Percentiles rank a stretch among this genome's conserved stretches.
Evolutionary conservation across 2,888 invertebrate genomes (phyloP).

Genomic region (Agonopterix alstromeriana): DNA sequence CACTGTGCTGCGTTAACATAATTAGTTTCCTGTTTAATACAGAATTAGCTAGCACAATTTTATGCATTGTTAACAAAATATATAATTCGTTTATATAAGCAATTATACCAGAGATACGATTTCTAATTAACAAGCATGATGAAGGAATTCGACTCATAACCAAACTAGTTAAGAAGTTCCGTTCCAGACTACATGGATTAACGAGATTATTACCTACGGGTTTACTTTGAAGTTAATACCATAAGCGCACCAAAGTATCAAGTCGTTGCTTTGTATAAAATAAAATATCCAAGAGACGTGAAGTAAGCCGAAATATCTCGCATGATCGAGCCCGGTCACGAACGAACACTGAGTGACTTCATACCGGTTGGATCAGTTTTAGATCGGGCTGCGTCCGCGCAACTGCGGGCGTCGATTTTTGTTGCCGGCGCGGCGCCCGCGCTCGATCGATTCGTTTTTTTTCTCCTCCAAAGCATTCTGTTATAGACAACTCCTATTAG

Average conservation of each 20-base stretch:
- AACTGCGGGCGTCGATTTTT: constrained; percentile 25
- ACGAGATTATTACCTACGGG: neutral
- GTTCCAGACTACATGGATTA: too few species aligned
- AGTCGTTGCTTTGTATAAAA: neutral
- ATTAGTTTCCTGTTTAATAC: too few species aligned
- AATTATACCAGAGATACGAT: too few species aligned
- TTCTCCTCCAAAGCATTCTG: constrained; percentile 25
- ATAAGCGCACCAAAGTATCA: neutral
- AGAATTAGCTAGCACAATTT: too few species aligned
- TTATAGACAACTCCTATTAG: constrained; percentile 1
- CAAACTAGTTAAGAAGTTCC: too few species aligned
- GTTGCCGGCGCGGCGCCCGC: constrained; percentile 28
- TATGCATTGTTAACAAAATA: too few species aligned
- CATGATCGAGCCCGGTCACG: constrained; percentile 42
- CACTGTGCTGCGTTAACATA: too few species aligned
- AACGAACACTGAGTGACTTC: constrained; percentile 43
- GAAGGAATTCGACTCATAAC: too few species aligned
- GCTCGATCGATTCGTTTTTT: constrained; percentile 37
- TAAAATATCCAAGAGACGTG: constrained; percentile 11
- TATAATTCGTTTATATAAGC: too few species aligned
- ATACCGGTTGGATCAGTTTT: constrained; percentile 70
- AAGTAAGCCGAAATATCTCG: constrained; percentile 27
- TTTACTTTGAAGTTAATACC: neutral
- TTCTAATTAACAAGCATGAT: too few species aligned
- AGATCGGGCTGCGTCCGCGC: constrained; percentile 57